Conservation (phyloP, 2,888 invertebrate genomes). For the Dolomedes plantarius region DNA sequence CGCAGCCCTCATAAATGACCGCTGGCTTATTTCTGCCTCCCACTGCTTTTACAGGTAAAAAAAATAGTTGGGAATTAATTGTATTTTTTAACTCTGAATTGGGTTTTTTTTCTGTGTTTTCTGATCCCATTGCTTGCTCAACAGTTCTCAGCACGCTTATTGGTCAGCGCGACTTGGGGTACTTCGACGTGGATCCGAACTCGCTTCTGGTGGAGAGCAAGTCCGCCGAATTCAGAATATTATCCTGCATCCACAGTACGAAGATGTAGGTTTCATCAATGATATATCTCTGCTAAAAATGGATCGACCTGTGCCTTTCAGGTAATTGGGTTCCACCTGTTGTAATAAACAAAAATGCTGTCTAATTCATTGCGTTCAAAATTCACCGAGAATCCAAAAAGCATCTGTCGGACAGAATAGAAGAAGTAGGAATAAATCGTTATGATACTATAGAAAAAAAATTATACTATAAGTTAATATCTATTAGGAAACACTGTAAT, state of each 20-base stretch:
- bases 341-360: too few relatives aligned
- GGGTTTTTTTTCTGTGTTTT: too few relatives aligned
- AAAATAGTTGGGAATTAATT: not conserved
- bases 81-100: too few relatives aligned
- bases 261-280: conserved; percentile 86
- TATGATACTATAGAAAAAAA: too few relatives aligned
- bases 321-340: conserved; percentile 61
- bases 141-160: conserved; percentile 76
- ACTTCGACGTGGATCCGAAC: conserved; percentile 83
- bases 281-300: conserved; percentile 85
- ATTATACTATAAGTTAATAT: too few relatives aligned
- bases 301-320: conserved; percentile 80
- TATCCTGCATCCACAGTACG: conserved; percentile 85
- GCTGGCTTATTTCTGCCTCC: conserved; percentile 87
- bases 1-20: conserved; percentile 83
- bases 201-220: conserved; percentile 86
- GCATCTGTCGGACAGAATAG: too few relatives aligned
- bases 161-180: conserved; percentile 89
- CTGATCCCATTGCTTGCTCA: too few relatives aligned
- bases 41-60: conserved; percentile 87
- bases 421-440: too few relatives aligned
- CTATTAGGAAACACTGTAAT: too few relatives aligned
- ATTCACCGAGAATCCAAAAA: too few relatives aligned
- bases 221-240: conserved; percentile 82
- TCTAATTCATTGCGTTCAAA: too few relatives aligned